Base-by-base conservation (phyloP, 2,888 invertebrate species). In the Limnephilus lunatus region DNA sequence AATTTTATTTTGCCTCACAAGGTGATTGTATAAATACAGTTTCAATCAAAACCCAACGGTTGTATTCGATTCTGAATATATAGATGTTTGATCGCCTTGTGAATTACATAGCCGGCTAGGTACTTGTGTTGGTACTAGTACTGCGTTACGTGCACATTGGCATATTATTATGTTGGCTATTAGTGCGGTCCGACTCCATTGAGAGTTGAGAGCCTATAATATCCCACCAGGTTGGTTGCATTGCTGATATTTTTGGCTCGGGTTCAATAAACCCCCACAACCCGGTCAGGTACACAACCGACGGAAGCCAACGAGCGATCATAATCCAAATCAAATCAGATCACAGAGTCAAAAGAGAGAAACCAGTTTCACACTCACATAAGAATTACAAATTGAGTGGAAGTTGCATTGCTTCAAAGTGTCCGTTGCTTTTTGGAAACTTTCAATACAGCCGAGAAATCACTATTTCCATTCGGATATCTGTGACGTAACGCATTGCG, bases 241-340 rank as follows among this genome's bases (percentile, higher is more conserved):
- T n/a, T n/a, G 85, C 39, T 3, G 39, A 87, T 80, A 91, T 92
- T 92, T 93, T 93, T 93, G 93, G 93, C 93, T 90, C 83, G 92
- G 90, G 93, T 91, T 91, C 93, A 92, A 92, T 90, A 92, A 93
- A 92, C 93, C 89, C 85, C 53, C 80, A 31, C 92, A 93, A 92
- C 93, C 92, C 88, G 93, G 92, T 91, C 68, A 30, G 53, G 32
- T 31, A 32, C 32, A 88, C 88, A 68, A 88, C 32, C 32, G n/a
- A 80, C 88, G 30, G 68, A 53, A 31, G 68, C 80, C 14, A 31
- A 88, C 39, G 14, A 86, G 48, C 53, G 7, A 68, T 68, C 53
- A 68, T 68, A 68, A 68, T 25, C 53, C 19, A 14, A 53, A 88
- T 80, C 68, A 80, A 88, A 80, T 39, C 44, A 44, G 48, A 86